These are phyloP conservation scores for Sarotherodon lohbergeri DNA, from an alignment of 2,113 vertebrate species.

Conservation along the genomic window DNA sequence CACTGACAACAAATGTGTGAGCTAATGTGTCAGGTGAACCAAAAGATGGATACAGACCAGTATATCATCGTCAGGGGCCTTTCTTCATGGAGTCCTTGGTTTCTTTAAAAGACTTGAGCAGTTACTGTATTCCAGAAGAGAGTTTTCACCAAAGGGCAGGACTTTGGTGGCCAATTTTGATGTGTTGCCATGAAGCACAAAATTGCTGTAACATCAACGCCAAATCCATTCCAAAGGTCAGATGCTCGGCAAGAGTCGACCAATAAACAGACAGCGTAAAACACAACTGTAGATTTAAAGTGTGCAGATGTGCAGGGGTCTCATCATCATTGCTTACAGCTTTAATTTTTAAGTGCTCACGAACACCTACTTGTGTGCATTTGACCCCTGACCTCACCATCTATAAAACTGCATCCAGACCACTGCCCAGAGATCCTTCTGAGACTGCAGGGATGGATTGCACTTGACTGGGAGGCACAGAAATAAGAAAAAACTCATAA, in stretches of 20 bases:
- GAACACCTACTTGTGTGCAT: neutral
- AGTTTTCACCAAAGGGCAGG: neutral
- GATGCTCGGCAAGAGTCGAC: no score
- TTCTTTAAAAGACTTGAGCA: neutral
- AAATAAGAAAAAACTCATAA: neutral
- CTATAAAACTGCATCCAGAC: neutral
- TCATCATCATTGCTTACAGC: neutral
- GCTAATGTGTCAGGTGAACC: neutral
- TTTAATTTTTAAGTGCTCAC: neutral
- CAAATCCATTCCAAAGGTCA: no score
- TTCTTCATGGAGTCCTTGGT: neutral
- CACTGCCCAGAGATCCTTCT: neutral
- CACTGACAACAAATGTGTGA: neutral
- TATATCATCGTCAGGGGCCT: rapidly evolving
- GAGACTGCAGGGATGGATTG: neutral
- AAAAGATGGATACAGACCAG: neutral
- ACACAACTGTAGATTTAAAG: neutral
- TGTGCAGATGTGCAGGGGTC: neutral
- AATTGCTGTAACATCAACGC: no score
- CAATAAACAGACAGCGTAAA: no score
- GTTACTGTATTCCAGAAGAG: neutral
- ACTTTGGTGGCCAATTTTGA: neutral
- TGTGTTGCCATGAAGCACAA: neutral
- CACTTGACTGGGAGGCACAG: neutral
- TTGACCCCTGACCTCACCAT: neutral